Evolutionary conservation across 1,140 invertebrate species (phyloP).

Genomic region (Macrobrachium nipponense): DNA sequence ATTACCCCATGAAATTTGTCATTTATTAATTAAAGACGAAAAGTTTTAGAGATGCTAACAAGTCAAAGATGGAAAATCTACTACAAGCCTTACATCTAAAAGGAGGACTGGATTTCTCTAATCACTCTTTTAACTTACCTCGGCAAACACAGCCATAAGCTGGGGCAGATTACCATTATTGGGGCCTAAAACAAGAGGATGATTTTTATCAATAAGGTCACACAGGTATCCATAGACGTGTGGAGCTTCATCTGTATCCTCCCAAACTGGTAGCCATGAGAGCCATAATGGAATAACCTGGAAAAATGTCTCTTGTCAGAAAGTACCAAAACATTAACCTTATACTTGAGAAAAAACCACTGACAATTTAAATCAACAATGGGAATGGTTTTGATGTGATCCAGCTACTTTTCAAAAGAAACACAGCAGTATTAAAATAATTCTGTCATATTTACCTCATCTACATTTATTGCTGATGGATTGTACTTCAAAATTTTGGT

Average conservation of each 20-base stretch:
- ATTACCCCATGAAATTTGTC: no score
- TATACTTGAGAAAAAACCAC: neutral
- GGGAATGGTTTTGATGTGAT: no score
- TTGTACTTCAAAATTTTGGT: constrained; percentile 98
- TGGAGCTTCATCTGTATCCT: constrained; percentile 94
- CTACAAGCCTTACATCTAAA: no score
- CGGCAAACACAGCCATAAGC: constrained; percentile 90
- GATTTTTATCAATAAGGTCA: constrained; percentile 92
- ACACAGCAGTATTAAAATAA: neutral
- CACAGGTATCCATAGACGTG: constrained; percentile 96
- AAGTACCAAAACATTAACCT: constrained; percentile 10
- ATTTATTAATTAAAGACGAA: no score
- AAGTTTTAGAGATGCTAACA: no score
- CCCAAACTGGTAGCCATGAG: constrained; percentile 93
- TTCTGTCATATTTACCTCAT: constrained; percentile 72
- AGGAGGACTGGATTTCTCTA: neutral
- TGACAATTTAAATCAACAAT: neutral
- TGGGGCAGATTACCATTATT: constrained; percentile 90
- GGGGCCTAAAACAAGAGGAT: constrained; percentile 84
- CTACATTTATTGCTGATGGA: constrained; percentile 82
- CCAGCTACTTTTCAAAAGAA: neutral
- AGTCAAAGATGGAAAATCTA: no score
- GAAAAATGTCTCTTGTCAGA: constrained; percentile 26
- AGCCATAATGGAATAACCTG: constrained; percentile 72
- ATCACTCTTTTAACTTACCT: constrained; percentile 70